Percentiles rank a stretch among this genome's conserved stretches.
Evolutionary conservation across 2,888 invertebrate species (phyloP).

Genomic region (Mimachlamys varia): DNA sequence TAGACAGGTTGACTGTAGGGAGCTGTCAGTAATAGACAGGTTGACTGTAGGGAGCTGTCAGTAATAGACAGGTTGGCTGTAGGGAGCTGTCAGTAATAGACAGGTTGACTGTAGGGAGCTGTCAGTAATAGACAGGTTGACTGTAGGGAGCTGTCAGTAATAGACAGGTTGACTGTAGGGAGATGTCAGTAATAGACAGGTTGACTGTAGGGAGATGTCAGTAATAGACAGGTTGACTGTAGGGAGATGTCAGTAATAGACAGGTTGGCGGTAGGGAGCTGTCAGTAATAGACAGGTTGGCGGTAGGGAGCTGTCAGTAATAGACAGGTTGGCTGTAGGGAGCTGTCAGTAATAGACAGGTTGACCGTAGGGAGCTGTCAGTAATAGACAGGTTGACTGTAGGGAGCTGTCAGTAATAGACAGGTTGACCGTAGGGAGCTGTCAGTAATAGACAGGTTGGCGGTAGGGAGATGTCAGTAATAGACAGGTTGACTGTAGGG

Average conservation of each 20-base stretch:
- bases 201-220: neutral
- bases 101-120: conserved; percentile 3
- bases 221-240: neutral
- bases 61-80: conserved; percentile 6
- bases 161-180: too few species aligned
- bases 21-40: neutral
- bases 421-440: neutral
- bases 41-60: neutral
- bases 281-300: neutral
- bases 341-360: too few species aligned
- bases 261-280: neutral
- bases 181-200: too few species aligned
- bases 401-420: neutral
- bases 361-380: neutral
- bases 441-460: neutral
- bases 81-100: neutral
- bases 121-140: too few species aligned
- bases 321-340: too few species aligned
- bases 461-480: neutral
- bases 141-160: too few species aligned
- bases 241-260: neutral
- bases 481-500: neutral
- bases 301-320: neutral
- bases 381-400: neutral
- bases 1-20: neutral